phyloP scores from a whole-genome alignment of 2,888 invertebrate species.

The Aphodius sticticus region DNA sequence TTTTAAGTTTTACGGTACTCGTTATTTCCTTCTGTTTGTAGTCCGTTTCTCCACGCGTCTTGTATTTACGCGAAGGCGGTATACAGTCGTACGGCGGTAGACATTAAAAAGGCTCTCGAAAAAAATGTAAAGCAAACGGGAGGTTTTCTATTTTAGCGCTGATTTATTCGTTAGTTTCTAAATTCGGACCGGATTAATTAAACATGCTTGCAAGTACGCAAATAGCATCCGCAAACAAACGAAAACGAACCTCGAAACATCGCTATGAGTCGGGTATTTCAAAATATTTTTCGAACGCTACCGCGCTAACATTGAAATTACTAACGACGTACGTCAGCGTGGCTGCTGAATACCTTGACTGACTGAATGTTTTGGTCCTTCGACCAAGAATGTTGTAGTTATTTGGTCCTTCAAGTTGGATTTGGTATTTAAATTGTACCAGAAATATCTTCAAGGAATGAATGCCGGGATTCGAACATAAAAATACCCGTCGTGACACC shows the following conservation, averaged over 20 bases:
- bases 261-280: background rate
- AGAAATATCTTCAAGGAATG: no score
- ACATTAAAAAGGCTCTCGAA: background rate
- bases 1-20: background rate
- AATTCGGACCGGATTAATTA: background rate
- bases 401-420: no score
- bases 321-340: background rate
- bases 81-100: background rate
- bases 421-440: no score
- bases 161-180: constrained; percentile 4
- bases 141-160: background rate
- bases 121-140: background rate
- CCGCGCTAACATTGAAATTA: background rate
- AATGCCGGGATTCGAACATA: no score
- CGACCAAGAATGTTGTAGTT: no score
- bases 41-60: no score
- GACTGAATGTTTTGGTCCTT: no score
- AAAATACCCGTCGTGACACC: no score
- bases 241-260: background rate
- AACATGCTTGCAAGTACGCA: constrained; percentile 4
- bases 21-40: background rate
- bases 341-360: background rate
- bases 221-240: constrained; percentile 4
- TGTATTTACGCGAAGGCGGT: background rate
- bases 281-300: background rate